Base-by-base conservation (phyloP, 2,888 invertebrate species). In the Tromatobia lineatoria region DNA sequence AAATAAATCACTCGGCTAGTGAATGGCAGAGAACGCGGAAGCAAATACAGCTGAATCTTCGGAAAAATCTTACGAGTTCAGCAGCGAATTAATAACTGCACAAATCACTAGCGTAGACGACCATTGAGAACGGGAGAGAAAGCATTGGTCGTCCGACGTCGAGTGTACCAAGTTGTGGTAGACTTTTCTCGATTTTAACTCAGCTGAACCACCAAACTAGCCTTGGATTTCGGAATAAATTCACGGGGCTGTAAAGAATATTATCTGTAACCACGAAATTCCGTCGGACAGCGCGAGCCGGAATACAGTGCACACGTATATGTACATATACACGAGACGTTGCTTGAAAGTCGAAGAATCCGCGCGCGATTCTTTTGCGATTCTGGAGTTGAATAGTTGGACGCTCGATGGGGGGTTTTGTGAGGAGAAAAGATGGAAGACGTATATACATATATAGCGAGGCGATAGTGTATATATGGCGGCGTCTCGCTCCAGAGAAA, bases 41-140 rank as follows among this genome's bases (percentile, higher is more conserved):
- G 59, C 47, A 42, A 29, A 71, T 25, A 38, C 20, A 66, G 66
- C 78, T 67, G 81, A 82, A 82, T 82, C 79, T 79, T 82, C 67
- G 61, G 80, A 66, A 79, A 85, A 85, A 82, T 85, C 84, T 85
- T 82, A 71, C 77, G 59, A 82, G 84, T 85, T 82, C 84, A 82
- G 81, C 78, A 67, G 47, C 81, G 84, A 85, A 85, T 85, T 85
- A 85, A 85, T 85, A 85, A 82, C 70, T 75, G 84, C 84, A 85
- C 84, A 85, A 85, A 85, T 85, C 84, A 82, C 78, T 38, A 47
- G 75, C 70, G 47, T 66, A 71, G 70, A 52, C 25, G 66, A 42
- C 64, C 84, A 82, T 75, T 82, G 81, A 78, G 75, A 50, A 81
- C 38, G 70, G 73, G 29, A 47, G 59, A 45, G 38, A 42, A 69